A percentile compares a stretch with the other conserved stretches of the same genome.
phyloP scores from a whole-genome alignment of 2,888 invertebrate species.

The Dasypolia templi region DNA sequence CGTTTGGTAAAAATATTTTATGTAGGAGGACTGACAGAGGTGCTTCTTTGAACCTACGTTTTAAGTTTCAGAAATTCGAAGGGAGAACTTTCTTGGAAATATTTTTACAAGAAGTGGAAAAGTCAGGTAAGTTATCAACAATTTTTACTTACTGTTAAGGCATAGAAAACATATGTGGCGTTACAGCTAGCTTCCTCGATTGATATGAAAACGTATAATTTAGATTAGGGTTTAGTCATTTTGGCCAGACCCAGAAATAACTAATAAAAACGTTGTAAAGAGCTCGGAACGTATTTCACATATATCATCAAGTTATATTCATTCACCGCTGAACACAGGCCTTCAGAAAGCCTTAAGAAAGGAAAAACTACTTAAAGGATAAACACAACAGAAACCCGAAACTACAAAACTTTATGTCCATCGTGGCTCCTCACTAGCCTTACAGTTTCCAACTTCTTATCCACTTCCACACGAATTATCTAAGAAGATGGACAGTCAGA shows the following conservation, averaged over 20 bases:
- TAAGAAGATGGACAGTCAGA: constrained; percentile 39
- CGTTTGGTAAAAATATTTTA: constrained; percentile 37
- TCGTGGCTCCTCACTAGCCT: not conserved
- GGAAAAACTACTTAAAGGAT: not conserved
- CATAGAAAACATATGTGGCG: not conserved
- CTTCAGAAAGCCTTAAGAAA: not conserved
- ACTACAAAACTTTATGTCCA: constrained; percentile 3
- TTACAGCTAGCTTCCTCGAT: not conserved
- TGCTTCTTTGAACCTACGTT: not conserved
- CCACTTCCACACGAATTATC: constrained; percentile 41
- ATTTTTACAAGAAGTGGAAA: not conserved
- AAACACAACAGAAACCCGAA: not conserved
- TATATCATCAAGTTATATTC: too few species aligned
- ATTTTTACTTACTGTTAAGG: too few species aligned
- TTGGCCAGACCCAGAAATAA: not conserved
- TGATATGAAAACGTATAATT: not conserved
- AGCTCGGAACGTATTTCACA: not conserved
- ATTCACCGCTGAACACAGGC: not conserved
- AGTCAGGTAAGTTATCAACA: not conserved
- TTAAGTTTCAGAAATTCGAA: constrained; percentile 16
- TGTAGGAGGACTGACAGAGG: constrained; percentile 8
- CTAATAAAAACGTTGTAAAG: too few species aligned
- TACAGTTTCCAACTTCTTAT: constrained; percentile 36
- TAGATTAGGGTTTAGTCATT: not conserved
- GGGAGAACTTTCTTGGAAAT: not conserved